Evolutionary conservation across 92 coral and sea anemone genomes (phyloP).

Genomic region (Zoanthus sociatus): DNA sequence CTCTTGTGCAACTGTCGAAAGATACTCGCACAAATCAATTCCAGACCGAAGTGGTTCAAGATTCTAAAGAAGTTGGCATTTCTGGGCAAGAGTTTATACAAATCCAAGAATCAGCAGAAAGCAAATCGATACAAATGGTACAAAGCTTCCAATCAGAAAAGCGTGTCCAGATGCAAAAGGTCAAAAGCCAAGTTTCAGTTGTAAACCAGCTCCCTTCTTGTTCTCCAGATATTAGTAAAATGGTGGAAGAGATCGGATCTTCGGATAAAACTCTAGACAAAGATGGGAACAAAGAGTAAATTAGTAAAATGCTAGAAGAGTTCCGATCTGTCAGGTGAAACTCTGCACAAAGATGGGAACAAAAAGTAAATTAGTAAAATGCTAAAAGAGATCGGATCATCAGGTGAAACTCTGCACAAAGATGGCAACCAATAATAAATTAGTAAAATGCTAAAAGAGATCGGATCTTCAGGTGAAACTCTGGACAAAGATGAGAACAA

Average conservation of each 20-base stretch:
- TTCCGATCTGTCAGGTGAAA: too few relatives aligned
- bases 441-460: too few relatives aligned
- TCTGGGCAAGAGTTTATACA: neutral
- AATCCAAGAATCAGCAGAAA: neutral
- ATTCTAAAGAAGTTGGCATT: conserved; percentile 5
- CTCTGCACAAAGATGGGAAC: too few relatives aligned
- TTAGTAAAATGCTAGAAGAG: too few relatives aligned
- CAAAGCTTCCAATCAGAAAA: conserved; percentile 9
- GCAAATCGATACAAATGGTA: neutral
- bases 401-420: too few relatives aligned
- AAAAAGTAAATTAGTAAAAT: too few relatives aligned
- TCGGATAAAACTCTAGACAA: neutral
- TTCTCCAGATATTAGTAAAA: conserved; percentile 30
- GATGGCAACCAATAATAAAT: too few relatives aligned
- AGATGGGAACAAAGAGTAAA: neutral
- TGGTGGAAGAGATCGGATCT: conserved; percentile 32
- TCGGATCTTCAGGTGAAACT: too few relatives aligned
- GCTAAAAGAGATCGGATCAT: too few relatives aligned
- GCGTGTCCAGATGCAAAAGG: neutral
- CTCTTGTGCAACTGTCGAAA: neutral
- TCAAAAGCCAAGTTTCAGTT: neutral
- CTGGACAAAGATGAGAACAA: too few relatives aligned
- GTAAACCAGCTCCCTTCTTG: conserved; percentile 9
- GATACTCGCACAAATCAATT: neutral
- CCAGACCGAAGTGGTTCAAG: neutral